Percentiles rank a stretch among this genome's conserved stretches.
Conservation (phyloP, 1,140 invertebrate species). For the Euwallacea fornicatus region DNA sequence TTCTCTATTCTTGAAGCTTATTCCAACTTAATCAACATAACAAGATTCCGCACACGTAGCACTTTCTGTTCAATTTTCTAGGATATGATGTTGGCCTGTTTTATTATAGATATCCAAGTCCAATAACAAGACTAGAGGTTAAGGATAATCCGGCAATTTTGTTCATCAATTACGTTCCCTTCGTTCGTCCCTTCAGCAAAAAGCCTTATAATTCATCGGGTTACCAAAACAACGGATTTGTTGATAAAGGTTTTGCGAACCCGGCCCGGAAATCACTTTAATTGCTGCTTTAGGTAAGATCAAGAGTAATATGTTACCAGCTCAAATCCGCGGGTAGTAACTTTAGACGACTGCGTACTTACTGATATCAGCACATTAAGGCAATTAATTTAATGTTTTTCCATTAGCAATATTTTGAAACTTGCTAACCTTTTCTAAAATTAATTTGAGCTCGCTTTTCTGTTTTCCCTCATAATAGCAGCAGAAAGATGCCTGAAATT, state of each 20-base stretch:
- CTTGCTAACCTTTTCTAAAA: neutral
- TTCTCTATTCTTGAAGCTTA: slow-evolving; percentile 9
- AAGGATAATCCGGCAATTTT: slow-evolving; percentile 36
- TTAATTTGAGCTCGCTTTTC: neutral
- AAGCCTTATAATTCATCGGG: slow-evolving; percentile 2
- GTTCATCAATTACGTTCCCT: slow-evolving; percentile 10
- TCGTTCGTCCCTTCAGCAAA: neutral
- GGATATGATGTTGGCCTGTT: slow-evolving; percentile 42
- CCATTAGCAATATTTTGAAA: neutral
- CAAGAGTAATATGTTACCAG: neutral
- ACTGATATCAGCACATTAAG: too few relatives aligned
- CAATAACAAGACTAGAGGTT: slow-evolving; percentile 37
- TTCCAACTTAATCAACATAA: slow-evolving; percentile 31
- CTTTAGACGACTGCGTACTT: too few relatives aligned
- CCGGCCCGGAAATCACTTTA: neutral
- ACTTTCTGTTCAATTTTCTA: slow-evolving; percentile 43
- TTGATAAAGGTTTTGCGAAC: slow-evolving; percentile 3
- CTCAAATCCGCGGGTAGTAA: too few relatives aligned
- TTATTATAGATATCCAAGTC: slow-evolving; percentile 44
- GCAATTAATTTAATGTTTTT: neutral
- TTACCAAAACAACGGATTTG: neutral
- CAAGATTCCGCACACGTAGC: slow-evolving; percentile 44
- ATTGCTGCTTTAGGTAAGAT: neutral
- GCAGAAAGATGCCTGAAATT: neutral
- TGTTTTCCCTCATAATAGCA: neutral